Base-by-base conservation (phyloP, 2,113 vertebrate species). In the Clupea harengus region DNA sequence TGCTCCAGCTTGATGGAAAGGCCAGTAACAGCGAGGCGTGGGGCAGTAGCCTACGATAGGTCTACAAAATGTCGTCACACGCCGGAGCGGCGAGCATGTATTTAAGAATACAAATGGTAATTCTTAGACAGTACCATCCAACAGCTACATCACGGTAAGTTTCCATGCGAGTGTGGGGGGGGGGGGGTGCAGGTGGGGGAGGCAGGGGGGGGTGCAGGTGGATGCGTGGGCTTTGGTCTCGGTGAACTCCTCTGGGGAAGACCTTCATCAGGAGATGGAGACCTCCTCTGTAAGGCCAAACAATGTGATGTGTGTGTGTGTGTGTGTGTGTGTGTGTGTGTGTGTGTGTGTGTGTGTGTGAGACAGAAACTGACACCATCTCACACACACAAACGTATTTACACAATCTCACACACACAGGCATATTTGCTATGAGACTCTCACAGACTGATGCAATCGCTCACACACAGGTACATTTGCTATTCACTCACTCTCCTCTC, bases 241-340 rank as follows among this genome's bases (percentile, higher is more conserved):
- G 32, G 45, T 72, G 57, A 86, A 72, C 81, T 28, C 18, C 28
- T 45, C 25, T 47, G 50, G 22, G 57, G n/a, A 25, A 64, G 57
- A 64, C 25, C n/a, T 72, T n/a, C 18, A 46, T 81, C 39, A 15
- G 44, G 52, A 54, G 82, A 47, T 32, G 45, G 11, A 82, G 32
- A 67, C 57, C 49, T 22, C 64, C 60, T 86, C 15, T 7, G 20
- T n/a, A 75, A 45, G 67, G 46, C 50, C 60, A 86, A 78, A 86
- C 32, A 86, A 54, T 82, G 45, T 28, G 64, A 25, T 75, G 50
- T 64, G 50, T 64, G 80, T 60, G n/a, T 57, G 64, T 4, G 8
- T 67, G 64, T 72, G 82, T 54, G 46, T 39, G 44, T 81, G 52
- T 67, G 64, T 75, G 50, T 64, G 50, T 75, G 50, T 64, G 50